These are phyloP conservation scores for Ochotona princeps DNA, from an alignment of 2,113 vertebrate genomes.

Conservation along the genomic window DNA sequence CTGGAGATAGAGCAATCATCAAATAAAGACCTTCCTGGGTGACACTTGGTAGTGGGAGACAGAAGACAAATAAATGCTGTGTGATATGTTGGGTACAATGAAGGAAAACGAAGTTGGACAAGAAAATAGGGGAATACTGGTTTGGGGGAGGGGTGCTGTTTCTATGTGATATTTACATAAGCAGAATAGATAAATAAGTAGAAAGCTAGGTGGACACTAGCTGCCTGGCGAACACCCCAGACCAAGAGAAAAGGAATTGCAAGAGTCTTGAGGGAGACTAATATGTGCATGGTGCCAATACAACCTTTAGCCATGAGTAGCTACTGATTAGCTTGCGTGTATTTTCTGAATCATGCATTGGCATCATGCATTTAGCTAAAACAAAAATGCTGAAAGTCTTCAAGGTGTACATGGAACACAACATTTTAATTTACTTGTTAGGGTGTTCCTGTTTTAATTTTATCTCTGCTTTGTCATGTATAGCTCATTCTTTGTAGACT, in stretches of 20 bases:
- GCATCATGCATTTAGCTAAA: neutral
- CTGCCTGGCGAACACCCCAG: too few relatives aligned
- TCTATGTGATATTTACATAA: neutral
- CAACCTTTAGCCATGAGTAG: neutral
- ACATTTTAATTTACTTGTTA: neutral
- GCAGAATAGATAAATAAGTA: neutral
- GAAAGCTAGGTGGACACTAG: neutral
- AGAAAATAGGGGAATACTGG: neutral
- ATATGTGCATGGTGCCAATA: too few relatives aligned
- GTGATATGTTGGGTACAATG: neutral
- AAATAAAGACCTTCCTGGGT: neutral
- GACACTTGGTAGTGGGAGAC: neutral
- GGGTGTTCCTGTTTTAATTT: neutral
- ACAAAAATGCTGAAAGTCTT: neutral
- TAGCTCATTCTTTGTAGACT: neutral
- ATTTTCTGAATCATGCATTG: neutral
- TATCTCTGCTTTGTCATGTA: neutral
- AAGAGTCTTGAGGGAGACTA: too few relatives aligned
- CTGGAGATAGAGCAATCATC: neutral
- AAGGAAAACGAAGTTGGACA: neutral
- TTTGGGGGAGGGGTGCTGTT: neutral
- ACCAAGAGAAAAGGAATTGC: neutral
- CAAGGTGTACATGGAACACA: neutral
- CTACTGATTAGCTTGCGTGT: neutral
- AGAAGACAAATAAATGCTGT: neutral